Evolutionary conservation across 1,140 invertebrate genomes (phyloP).

Genomic region (Druon quercuslanigerum): DNA sequence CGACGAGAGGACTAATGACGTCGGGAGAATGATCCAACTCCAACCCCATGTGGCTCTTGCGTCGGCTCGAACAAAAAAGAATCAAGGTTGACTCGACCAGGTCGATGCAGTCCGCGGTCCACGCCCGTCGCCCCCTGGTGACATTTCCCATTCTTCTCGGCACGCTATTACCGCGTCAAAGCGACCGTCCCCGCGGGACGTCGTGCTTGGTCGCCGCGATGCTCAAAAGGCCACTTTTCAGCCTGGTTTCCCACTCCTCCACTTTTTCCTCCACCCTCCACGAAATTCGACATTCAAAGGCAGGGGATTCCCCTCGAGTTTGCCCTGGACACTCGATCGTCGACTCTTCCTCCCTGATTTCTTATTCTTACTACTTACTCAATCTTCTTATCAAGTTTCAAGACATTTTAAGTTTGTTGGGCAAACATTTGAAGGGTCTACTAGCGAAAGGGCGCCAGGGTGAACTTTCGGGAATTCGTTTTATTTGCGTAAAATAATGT

Average conservation of each 20-base stretch:
- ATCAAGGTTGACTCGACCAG: constrained; percentile 59
- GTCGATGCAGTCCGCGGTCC: constrained; percentile 51
- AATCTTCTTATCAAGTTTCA: not conserved
- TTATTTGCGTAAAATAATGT: too few relatives aligned
- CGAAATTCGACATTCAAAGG: not conserved
- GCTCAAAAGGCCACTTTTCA: constrained; percentile 44
- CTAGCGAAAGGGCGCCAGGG: too few relatives aligned
- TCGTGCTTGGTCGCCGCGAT: constrained; percentile 42
- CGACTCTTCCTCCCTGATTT: not conserved
- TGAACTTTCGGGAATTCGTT: too few relatives aligned
- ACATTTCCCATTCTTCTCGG: constrained; percentile 75
- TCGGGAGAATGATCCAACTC: constrained; percentile 65
- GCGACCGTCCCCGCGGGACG: constrained; percentile 72
- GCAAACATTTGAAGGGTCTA: too few relatives aligned
- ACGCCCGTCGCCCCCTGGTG: constrained; percentile 70
- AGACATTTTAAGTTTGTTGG: not conserved
- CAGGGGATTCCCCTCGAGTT: constrained; percentile 6
- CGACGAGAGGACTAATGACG: constrained; percentile 67
- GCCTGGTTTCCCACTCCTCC: constrained; percentile 40
- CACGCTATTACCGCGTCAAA: constrained; percentile 73
- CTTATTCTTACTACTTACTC: not conserved
- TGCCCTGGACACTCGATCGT: not conserved
- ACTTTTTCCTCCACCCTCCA: not conserved
- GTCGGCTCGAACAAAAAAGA: constrained; percentile 66
- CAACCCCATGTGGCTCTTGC: constrained; percentile 63